Evolutionary conservation across 2,888 invertebrate species (phyloP), one percentile per base, ranked within the genome.

Genomic region (Tolmerus cingulatus): DNA sequence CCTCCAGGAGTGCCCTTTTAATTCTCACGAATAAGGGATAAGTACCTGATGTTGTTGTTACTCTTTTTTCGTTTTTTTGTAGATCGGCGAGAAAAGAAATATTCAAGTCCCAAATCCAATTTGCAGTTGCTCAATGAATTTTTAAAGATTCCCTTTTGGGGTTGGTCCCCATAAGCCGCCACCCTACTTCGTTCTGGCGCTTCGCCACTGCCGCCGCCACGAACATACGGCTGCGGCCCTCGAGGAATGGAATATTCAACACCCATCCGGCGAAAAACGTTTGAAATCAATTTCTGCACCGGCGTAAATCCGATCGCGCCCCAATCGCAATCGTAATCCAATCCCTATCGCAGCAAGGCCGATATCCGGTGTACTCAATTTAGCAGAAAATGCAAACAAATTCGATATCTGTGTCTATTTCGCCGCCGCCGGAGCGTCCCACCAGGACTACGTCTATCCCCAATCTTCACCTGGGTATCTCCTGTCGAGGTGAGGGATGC

Each of bases 31-130:
- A 37, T 76, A 27, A 9, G 79, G 46, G 79, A 79, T 23, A 79
- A n/a, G 79, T 3, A 79, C 43, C 43, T 2, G 40, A 7, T 34
- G 34, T 34, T 34, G 3, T 2, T 34, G 4, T 30, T n/a, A n/a
- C n/a, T n/a, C n/a, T 34, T 34, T 34, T 40, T 40, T 40, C 12
- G 0, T 40, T 40, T 16, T 34, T 40, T 37, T 76, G 76, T 27
- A 46, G 43, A 51, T 4, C 30, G 14, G 14, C 19, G 37, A 40
- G 76, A 37, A 74, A 85, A 74, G 74, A 23, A 85, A 74, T 23
- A 74, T 85, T 85, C 34, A 85, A 85, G 74, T 85, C 85, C 85
- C 85, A 74, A 37, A 74, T 85, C 85, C 74, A 85, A 85, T 85
- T 85, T 85, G 27, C 74, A 85, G 46, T 27, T 85, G 43, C 46